Percentiles rank a stretch among this genome's conserved stretches.
phyloP scores from a whole-genome alignment of 2,113 vertebrate species.

The Ictalurus punctatus region DNA sequence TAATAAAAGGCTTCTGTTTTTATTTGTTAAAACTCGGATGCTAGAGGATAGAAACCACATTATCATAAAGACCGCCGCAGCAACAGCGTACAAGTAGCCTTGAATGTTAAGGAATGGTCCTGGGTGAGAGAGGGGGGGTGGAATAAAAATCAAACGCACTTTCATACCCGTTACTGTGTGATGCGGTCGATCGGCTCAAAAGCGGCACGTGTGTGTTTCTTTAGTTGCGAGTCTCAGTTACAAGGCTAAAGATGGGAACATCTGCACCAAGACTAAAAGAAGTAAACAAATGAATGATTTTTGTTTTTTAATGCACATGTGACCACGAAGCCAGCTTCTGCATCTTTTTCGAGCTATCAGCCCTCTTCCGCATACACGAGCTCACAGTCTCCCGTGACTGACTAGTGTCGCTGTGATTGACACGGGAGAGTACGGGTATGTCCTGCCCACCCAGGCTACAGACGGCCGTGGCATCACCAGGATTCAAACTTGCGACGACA shows the following conservation, averaged over 20 bases:
- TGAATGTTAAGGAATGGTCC: neutral
- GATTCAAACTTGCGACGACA: neutral
- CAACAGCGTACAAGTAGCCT: conserved; percentile 7
- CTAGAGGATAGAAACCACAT: conserved; percentile 5
- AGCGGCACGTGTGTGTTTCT: neutral
- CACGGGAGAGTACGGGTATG: neutral
- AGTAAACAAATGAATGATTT: too few species aligned
- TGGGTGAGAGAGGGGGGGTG: too few species aligned
- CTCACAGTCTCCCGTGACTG: neutral
- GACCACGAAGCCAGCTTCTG: too few species aligned
- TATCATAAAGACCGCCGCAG: neutral
- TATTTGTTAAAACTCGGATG: neutral
- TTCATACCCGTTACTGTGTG: neutral
- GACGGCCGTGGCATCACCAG: neutral
- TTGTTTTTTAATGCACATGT: too few species aligned
- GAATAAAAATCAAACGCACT: neutral
- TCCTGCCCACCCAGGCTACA: neutral
- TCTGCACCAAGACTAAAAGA: neutral
- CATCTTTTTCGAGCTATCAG: neutral
- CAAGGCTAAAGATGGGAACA: neutral
- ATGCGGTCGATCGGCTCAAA: neutral
- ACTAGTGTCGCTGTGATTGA: neutral
- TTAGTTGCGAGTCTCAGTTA: neutral
- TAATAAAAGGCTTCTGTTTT: neutral
- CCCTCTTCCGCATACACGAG: neutral